These are phyloP conservation scores for Phalloptychus januarius DNA, from an alignment of 2,797 vertebrate genomes.

Conservation along the genomic window DNA sequence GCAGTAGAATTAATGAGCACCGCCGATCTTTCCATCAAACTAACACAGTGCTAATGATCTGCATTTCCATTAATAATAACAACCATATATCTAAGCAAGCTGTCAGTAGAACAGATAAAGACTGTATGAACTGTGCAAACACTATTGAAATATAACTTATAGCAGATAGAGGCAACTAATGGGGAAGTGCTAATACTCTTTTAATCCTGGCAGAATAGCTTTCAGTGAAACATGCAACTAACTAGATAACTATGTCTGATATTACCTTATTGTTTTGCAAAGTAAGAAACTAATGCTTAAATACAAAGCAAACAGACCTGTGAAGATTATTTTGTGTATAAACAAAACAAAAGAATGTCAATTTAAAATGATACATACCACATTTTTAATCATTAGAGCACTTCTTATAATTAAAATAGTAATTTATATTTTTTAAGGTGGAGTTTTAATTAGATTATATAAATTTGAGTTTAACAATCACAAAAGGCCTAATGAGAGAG, in stretches of 20 bases:
- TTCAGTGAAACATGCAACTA: background rate
- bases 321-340: background rate
- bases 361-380: background rate
- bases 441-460: background rate
- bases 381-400: background rate
- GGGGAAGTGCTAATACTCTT: conserved; percentile 31
- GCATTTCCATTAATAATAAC: conserved; percentile 15
- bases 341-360: background rate
- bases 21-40: conserved; percentile 26
- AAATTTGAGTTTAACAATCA: background rate
- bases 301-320: background rate
- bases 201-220: background rate
- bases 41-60: conserved; percentile 3
- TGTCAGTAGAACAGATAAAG: conserved; percentile 28
- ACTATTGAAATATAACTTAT: conserved; percentile 16
- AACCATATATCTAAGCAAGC: conserved; percentile 7
- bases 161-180: conserved; percentile 5
- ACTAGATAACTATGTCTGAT: conserved; percentile 1
- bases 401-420: background rate
- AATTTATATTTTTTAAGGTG: background rate
- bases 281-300: background rate
- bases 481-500: background rate
- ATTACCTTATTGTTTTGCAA: background rate
- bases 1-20: conserved; percentile 6
- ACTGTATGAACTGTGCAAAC: conserved; percentile 46